Evolutionary conservation across 2,113 vertebrate species (phyloP), one percentile per base, ranked within the genome.

Genomic region (Geococcyx californianus): DNA sequence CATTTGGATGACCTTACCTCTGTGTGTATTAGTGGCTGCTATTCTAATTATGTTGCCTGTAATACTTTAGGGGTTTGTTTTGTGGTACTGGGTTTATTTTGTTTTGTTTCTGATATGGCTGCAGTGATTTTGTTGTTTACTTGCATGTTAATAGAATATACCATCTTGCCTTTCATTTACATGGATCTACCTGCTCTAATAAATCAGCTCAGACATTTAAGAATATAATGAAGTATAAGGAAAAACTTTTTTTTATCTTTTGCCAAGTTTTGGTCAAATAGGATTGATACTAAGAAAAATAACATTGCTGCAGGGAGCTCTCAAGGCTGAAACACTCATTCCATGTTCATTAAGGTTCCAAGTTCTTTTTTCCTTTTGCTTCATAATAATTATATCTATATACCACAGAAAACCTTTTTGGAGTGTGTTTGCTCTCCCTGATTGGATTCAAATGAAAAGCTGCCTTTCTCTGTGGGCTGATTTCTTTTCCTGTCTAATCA

Each of bases 361-460:
- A 68, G 56, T 80, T 76, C 64, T 84, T 95, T 79, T 86, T 82
- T 15, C 36, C 25, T 56, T 91, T 92, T 51, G 64, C 70, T 62
- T 75, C 83, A 66, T 78, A 76, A 70, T 66, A 73, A 84, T 91
- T 80, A 74, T 73, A 87, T 90, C 91, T 78, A 6, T 83, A 69
- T 36, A 76, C 62, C 59, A 83, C 33, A 60, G 89, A 93, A 96
- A 68, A 21, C 12, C 13, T 64, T 84, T 86, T 25, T 74, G 69
- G 72, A 95, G 20, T 73, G 67, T 73, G 64, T 92, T 96, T 95
- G 64, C 62, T 93, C 49, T 96, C 66, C 31, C 62, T 95, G 93
- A 95, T 77, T 95, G 89, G 77, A 95, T 92, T 87, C 63, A 81
- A 93, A 94, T 87, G 91, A 94, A 96, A 96, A 94, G 58, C 36